Evolutionary conservation across 2,113 vertebrate species (phyloP).

Genomic region (Scalopus aquaticus): DNA sequence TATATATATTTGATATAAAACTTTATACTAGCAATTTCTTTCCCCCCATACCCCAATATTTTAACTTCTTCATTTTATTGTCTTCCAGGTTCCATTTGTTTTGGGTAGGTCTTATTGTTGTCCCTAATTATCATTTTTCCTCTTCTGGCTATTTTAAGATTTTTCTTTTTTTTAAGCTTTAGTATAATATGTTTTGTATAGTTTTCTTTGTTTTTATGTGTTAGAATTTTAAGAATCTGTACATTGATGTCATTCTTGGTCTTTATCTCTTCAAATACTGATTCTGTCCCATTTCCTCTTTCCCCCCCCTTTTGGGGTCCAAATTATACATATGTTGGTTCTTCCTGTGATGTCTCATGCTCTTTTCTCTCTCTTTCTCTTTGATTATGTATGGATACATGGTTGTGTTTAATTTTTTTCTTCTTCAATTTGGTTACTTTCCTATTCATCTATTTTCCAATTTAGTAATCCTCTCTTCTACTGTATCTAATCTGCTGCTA

Average conservation of each 20-base stretch:
- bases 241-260: background rate
- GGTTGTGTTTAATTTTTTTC: background rate
- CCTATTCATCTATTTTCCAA: background rate
- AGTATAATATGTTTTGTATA: background rate
- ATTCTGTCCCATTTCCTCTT: background rate
- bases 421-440: background rate
- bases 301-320: background rate
- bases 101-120: background rate
- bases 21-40: background rate
- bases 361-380: background rate
- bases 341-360: background rate
- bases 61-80: background rate
- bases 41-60: background rate
- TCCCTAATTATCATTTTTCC: background rate
- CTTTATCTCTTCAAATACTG: background rate
- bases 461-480: constrained; percentile 35
- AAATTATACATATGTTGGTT: background rate
- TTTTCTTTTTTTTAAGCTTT: background rate
- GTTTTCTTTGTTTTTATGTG: background rate
- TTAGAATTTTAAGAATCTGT: background rate
- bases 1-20: background rate
- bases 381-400: background rate
- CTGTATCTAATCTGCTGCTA: background rate
- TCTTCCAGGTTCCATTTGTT: background rate
- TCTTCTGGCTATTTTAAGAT: background rate